Conservation (phyloP, 2,113 vertebrate species). For the Microtus richardsoni region DNA sequence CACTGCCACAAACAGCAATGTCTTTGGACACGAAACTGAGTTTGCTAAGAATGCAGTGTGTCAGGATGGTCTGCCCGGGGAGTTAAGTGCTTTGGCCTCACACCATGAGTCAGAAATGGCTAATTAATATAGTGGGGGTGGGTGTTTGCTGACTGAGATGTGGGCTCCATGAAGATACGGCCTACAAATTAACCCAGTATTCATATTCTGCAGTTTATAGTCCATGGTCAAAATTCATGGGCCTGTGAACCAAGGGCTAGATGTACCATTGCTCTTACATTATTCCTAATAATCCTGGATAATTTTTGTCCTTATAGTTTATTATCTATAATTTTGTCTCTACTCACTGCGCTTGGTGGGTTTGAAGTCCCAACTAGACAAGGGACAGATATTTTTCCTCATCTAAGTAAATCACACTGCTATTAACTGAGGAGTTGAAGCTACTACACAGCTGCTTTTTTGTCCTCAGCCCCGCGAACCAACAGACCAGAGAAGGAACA, state of each 20-base stretch:
- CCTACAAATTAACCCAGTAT: neutral
- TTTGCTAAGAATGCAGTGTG: neutral
- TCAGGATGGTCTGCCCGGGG: neutral
- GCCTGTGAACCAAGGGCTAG: neutral
- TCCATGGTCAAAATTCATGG: neutral
- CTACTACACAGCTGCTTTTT: neutral
- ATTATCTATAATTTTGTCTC: neutral
- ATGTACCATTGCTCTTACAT: neutral
- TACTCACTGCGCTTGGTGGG: neutral
- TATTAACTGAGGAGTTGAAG: conserved; percentile 25
- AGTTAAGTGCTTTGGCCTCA: conserved; percentile 9
- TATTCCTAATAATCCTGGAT: conserved; percentile 17
- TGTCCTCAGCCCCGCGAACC: neutral
- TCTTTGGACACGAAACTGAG: neutral
- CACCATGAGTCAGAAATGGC: neutral
- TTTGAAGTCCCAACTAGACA: neutral
- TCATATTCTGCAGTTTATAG: neutral
- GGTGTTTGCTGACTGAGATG: neutral
- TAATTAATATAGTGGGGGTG: neutral
- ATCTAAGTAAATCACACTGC: neutral
- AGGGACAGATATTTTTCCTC: neutral
- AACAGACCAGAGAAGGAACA: neutral
- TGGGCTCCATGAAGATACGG: neutral
- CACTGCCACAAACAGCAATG: neutral
- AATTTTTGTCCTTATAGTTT: conserved; percentile 16